Conservation (phyloP, 1,140 invertebrate genomes). For the Steinernema feltiae region DNA sequence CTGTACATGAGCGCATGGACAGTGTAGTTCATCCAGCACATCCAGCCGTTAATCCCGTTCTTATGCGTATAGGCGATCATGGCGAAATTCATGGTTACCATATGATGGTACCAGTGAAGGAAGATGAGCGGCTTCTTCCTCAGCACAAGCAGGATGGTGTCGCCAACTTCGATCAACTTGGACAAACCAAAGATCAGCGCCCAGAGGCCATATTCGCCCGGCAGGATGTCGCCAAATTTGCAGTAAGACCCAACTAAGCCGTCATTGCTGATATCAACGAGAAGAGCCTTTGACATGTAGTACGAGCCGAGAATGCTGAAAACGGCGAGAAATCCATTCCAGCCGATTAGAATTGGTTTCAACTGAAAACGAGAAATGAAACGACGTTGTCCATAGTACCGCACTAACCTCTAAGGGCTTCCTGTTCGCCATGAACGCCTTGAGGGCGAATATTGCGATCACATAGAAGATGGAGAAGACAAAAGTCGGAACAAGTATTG, state of each 20-base stretch:
- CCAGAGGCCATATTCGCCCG: conserved; percentile 8
- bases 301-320: conserved; percentile 69
- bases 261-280: neutral
- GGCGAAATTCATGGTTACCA: conserved; percentile 13
- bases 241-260: neutral
- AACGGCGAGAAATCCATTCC: conserved; percentile 81
- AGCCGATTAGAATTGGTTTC: conserved; percentile 72
- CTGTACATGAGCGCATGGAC: conserved; percentile 21
- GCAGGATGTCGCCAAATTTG: neutral
- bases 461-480: conserved; percentile 66
- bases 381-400: neutral
- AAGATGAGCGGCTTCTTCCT: conserved; percentile 1
- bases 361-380: conserved; percentile 67
- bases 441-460: conserved; percentile 81
- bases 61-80: neutral
- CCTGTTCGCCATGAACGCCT: conserved; percentile 80
- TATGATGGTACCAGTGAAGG: conserved; percentile 22
- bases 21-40: conserved; percentile 13
- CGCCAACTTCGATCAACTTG: neutral
- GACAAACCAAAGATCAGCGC: neutral
- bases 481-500: neutral
- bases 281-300: neutral
- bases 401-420: conserved; percentile 60
- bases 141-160: neutral
- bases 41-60: conserved; percentile 6